Base-by-base conservation (phyloP, 1,140 invertebrate genomes). In the Bradynema listronoti region DNA sequence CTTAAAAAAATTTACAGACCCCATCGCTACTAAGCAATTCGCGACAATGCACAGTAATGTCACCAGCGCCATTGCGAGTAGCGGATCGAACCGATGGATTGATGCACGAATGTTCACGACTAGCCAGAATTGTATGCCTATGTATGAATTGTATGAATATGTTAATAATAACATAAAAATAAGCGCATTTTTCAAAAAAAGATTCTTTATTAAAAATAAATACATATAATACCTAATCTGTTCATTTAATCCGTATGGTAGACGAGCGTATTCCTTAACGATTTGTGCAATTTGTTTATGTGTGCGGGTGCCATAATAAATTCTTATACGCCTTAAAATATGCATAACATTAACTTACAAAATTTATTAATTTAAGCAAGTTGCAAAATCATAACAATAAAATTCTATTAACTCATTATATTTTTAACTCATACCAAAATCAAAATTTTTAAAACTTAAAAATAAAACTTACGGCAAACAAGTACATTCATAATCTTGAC, bases 211-310 rank as follows among this genome's bases (percentile, higher is more conserved):
- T 14, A 11, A 54, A n/a, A 63, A 59, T 41, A n/a, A 3, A 51
- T 54, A 14, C 14, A 59, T 1, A 14, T n/a, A n/a, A 61, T 49
- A 71, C 67, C 61, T 71, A n/a, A 72, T 25, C 24, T 56, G 49
- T 2, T 52, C 57, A 2, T 29, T 43, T 7, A 45, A 22, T 4
- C 51, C 65, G 59, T 59, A 75, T 16, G 72, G 69, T 25, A 73
- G 57, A 11, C 71, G 53, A 19, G 39, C 25, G 34, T 89, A 81
- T 77, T 90, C 87, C 55, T 83, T 82, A 1, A 88, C 81, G 9
- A 89, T 85, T 78, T 90, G 88, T 56, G 83, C 79, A 25, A 90
- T 84, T 75, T 90, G 88, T 62, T 86, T 87, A 69, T 90, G 88
- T 0, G 88, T 90, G 63, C 88, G 74, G 0, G 87, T 86, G 0